Evolutionary conservation across 2,888 invertebrate genomes (phyloP), one percentile per base, ranked within the genome.

Genomic region (Myopa testacea): DNA sequence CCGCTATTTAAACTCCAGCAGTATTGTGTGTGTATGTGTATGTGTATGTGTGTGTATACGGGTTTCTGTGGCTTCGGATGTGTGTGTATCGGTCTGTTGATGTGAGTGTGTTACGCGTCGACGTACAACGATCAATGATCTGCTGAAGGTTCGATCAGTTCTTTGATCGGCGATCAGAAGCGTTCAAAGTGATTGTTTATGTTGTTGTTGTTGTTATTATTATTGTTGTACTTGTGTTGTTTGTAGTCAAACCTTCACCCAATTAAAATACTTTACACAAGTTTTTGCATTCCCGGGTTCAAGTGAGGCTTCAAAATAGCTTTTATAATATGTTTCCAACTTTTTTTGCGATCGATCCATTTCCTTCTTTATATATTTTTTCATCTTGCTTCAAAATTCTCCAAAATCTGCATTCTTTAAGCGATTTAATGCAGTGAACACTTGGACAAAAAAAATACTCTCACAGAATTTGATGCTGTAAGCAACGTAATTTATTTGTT

Each of bases 1-100:
- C 89, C 89, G 89, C 89, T 88, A 88, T 86, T 82, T 84, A 79
- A 83, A 83, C 82, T 76, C 45, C 50, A 69, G 69, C 78, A 80
- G 58, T 78, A 38, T 60, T 70, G 55, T 1, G 55, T 34, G 55
- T 40, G 38, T 72, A 37, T 58, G 58, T 58, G 72, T 60, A 40
- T 72, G 58, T 58, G 58, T 10, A 58, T 16, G 16, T 37, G 12
- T 55, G 34, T 37, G 60, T 60, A 34, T 58, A 16, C 37, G 14
- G 72, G 52, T 45, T 12, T 40, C 10, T 40, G 37, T 38, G 4
- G 8, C n/a, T n/a, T 38, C 34, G 4, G 50, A 19, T 50, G 45
- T 38, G 26, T 75, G 12, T 34, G 38, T 70, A 62, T 74, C 55
- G 37, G 71, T 60, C 60, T 26, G 34, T 58, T 12, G 50, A 14